Conservation (phyloP, 92 coral and sea anemone species). For the Montipora capitata region DNA sequence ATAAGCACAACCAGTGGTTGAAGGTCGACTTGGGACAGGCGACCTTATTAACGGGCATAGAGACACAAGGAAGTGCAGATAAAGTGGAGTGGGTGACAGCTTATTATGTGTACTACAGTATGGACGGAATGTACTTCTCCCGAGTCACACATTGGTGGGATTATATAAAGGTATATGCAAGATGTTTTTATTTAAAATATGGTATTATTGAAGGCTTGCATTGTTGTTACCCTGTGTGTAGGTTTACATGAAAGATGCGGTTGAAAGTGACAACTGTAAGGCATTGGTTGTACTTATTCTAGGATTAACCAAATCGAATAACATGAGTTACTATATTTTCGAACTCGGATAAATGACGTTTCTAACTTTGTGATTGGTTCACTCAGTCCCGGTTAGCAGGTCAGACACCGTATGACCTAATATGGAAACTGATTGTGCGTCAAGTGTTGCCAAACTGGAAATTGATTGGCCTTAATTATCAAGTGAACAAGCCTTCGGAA, state of each 20-base stretch:
- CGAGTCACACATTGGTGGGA: constrained; percentile 80
- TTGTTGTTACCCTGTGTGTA: neutral
- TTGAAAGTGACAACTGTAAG: too few species aligned
- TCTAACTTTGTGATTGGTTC: too few species aligned
- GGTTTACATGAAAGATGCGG: too few species aligned
- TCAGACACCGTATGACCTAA: too few species aligned
- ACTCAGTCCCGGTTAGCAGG: too few species aligned
- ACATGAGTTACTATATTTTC: too few species aligned
- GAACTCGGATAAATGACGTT: too few species aligned
- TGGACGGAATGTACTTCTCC: constrained; percentile 80
- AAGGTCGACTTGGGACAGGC: constrained; percentile 74
- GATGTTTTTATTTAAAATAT: neutral
- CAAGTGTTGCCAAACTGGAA: too few species aligned
- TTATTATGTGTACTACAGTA: constrained; percentile 83
- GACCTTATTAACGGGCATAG: constrained; percentile 82
- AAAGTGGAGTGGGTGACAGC: constrained; percentile 69
- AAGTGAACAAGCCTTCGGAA: too few species aligned
- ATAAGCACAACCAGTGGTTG: constrained; percentile 78
- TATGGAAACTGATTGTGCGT: too few species aligned
- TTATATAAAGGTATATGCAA: constrained; percentile 18
- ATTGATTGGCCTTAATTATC: too few species aligned
- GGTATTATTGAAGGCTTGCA: neutral
- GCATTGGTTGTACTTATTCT: neutral
- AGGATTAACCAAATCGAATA: too few species aligned
- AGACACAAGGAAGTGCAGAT: constrained; percentile 89